Evolutionary conservation across 2,888 invertebrate genomes (phyloP).

Genomic region (Volucella zonaria): DNA sequence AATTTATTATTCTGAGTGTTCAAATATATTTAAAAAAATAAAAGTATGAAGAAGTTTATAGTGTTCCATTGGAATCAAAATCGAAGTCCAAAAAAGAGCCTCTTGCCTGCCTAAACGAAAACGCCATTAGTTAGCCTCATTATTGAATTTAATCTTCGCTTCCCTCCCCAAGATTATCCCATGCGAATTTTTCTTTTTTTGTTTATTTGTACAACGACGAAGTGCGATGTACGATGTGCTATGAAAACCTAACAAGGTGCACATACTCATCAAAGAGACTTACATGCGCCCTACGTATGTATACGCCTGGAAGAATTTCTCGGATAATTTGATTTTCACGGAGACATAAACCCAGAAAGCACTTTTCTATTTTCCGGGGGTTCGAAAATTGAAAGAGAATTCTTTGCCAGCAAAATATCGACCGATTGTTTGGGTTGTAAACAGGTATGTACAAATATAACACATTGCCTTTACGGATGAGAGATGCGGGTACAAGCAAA

Average conservation of each 20-base stretch:
- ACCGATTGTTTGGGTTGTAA: constrained; percentile 24
- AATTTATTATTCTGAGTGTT: too few relatives aligned
- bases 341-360: constrained; percentile 44
- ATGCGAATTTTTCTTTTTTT: neutral
- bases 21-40: too few relatives aligned
- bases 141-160: neutral
- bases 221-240: neutral
- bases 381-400: constrained; percentile 7
- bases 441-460: constrained; percentile 4
- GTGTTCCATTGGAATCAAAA: too few relatives aligned
- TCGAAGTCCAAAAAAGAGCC: too few relatives aligned
- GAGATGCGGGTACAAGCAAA: constrained; percentile 7
- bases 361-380: constrained; percentile 20
- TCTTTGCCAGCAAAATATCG: constrained; percentile 33
- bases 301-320: constrained; percentile 24
- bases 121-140: neutral
- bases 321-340: constrained; percentile 61
- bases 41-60: too few relatives aligned
- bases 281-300: neutral
- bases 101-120: too few relatives aligned
- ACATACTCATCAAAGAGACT: neutral
- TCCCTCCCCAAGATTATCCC: neutral
- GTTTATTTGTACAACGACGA: too few relatives aligned
- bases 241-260: constrained; percentile 41
- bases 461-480: neutral